phyloP scores from a whole-genome alignment of 1,140 invertebrate genomes.

The Nephila pilipes region DNA sequence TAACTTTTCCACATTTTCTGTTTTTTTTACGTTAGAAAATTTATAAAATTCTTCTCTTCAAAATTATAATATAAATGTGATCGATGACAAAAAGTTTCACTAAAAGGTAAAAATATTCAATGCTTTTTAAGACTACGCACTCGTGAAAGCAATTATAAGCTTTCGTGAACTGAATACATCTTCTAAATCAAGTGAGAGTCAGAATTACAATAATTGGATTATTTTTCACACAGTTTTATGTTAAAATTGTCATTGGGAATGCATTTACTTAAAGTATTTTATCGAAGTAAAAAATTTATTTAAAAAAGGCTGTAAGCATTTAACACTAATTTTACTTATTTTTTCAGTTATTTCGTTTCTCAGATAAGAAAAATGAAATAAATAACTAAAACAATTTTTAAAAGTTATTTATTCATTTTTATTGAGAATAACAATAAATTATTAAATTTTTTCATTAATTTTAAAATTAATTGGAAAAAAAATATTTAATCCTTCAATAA shows the following conservation, averaged over 20 bases:
- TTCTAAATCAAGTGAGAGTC: background rate
- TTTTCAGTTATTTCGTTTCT: too few species aligned
- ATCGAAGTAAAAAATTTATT: too few species aligned
- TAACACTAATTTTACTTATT: too few species aligned
- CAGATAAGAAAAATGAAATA: too few species aligned
- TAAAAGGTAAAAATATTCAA: conserved; percentile 32
- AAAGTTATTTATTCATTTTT: too few species aligned
- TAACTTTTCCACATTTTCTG: too few species aligned
- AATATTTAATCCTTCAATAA: too few species aligned
- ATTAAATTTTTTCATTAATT: too few species aligned
- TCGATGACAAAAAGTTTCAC: conserved; percentile 12
- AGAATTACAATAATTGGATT: background rate
- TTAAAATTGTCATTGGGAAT: background rate
- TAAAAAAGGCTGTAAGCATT: too few species aligned
- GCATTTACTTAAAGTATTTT: background rate
- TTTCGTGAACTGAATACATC: conserved; percentile 6
- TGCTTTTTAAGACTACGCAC: background rate
- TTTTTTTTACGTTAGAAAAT: background rate
- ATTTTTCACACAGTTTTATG: background rate
- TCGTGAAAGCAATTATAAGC: background rate
- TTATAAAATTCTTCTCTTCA: background rate
- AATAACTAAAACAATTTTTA: too few species aligned
- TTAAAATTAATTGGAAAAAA: too few species aligned
- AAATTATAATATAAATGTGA: conserved; percentile 4
- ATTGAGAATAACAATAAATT: too few species aligned